Percentiles rank a stretch among this genome's conserved stretches.
phyloP scores from a whole-genome alignment of 2,113 vertebrate genomes.

The Onychorhynchus coronatus region DNA sequence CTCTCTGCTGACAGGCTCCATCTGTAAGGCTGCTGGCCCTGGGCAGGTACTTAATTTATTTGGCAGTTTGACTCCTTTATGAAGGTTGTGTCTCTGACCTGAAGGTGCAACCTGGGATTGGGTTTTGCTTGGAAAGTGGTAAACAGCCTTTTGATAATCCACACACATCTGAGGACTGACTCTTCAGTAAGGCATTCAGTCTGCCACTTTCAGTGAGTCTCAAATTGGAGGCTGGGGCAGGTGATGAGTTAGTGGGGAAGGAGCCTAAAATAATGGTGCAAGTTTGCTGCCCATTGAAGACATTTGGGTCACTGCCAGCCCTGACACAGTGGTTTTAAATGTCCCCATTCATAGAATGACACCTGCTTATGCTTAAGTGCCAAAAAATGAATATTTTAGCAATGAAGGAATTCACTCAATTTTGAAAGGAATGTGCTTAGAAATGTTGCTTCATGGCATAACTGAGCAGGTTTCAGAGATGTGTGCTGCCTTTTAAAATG shows the following conservation, averaged over 20 bases:
- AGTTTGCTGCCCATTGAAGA: not conserved
- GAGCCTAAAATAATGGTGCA: not conserved
- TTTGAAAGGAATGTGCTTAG: constrained; percentile 29
- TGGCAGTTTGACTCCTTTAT: not conserved
- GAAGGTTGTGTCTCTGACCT: not conserved
- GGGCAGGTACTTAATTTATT: not conserved
- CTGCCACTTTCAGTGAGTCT: not conserved
- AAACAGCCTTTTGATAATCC: not conserved
- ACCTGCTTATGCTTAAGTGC: constrained; percentile 34
- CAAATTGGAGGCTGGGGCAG: not conserved
- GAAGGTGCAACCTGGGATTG: not conserved
- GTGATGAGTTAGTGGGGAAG: not conserved
- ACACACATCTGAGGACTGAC: not conserved
- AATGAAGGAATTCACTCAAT: constrained; percentile 20
- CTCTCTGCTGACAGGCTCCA: not conserved
- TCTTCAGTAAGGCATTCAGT: not conserved
- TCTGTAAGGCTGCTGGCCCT: not conserved
- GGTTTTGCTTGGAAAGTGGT: not conserved
- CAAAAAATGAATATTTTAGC: constrained; percentile 32
- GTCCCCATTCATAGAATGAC: constrained; percentile 20
- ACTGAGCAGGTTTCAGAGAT: not conserved
- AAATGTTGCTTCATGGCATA: not conserved
- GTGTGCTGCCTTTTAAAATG: not conserved
- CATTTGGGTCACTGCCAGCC: not conserved
- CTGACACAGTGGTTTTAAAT: constrained; percentile 16